A percentile compares a stretch with the other conserved stretches of the same genome.
Evolutionary conservation across 2,888 invertebrate genomes (phyloP).

Genomic region (Eupithecia subfuscata): DNA sequence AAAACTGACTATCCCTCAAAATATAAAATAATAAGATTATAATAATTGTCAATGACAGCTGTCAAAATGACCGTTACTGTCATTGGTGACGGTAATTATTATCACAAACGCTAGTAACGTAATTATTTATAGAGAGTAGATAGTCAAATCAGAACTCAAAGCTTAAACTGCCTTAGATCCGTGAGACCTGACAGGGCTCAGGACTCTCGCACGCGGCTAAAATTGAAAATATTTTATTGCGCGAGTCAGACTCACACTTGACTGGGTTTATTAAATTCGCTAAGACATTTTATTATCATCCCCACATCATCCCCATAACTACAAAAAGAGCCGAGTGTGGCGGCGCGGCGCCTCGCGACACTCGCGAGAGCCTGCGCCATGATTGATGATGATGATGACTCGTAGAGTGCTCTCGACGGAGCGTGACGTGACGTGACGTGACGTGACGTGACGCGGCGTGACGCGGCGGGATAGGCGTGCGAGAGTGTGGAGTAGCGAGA

Average conservation of each 20-base stretch:
- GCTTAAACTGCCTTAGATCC: no score
- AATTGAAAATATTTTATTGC: neutral
- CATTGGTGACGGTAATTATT: no score
- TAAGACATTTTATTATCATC: neutral
- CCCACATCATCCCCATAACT: neutral
- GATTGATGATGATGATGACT: neutral
- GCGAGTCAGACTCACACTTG: neutral
- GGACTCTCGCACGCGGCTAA: no score
- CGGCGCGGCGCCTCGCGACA: conserved; percentile 1
- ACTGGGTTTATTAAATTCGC: neutral
- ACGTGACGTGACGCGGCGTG: neutral
- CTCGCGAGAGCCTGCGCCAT: neutral
- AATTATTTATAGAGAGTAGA: no score
- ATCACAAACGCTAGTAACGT: no score
- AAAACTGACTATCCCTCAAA: no score
- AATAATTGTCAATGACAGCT: no score
- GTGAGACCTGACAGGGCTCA: no score
- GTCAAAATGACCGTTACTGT: no score
- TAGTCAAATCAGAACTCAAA: no score
- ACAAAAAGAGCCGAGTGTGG: neutral
- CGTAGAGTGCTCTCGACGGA: neutral
- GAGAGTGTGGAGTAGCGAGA: neutral
- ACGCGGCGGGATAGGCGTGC: neutral
- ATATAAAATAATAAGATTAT: no score
- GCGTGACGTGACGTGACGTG: neutral